phyloP scores from a whole-genome alignment of 2,113 vertebrate genomes.

The Pachycephala philippinensis region DNA sequence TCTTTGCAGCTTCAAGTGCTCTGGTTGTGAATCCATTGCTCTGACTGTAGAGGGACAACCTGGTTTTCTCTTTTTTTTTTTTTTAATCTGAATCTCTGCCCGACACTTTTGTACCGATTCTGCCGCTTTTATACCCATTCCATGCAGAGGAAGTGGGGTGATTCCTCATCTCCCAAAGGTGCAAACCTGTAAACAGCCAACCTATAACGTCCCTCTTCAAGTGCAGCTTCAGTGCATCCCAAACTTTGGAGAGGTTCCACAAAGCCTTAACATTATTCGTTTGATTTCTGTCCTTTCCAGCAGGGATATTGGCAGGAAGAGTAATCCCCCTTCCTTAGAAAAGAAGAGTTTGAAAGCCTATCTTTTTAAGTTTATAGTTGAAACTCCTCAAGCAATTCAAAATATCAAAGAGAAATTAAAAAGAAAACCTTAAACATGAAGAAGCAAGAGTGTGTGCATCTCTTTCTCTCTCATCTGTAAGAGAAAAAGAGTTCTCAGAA shows the following conservation, averaged over 20 bases:
- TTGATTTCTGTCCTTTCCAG: not conserved
- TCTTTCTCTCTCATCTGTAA: not conserved
- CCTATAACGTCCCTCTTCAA: not conserved
- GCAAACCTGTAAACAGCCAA: not conserved
- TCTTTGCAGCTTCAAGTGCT: not conserved
- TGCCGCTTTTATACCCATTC: not conserved
- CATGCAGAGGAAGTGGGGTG: not conserved
- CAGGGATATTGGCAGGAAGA: not conserved
- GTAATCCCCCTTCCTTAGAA: not conserved
- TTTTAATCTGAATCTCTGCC: not conserved
- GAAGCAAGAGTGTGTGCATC: not conserved
- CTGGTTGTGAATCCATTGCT: not conserved
- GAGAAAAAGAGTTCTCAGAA: constrained; percentile 1
- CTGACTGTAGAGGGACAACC: not conserved
- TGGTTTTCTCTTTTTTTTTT: not conserved
- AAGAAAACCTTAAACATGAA: not conserved
- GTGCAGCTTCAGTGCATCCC: not conserved
- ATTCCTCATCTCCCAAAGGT: not conserved
- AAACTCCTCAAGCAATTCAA: not conserved
- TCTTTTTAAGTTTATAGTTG: not conserved
- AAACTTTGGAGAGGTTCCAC: not conserved
- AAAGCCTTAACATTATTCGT: not conserved
- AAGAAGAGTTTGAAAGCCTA: not conserved
- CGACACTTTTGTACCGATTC: not conserved
- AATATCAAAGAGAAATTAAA: not conserved